Evolutionary conservation across 2,113 vertebrate species (phyloP), one percentile per base, ranked within the genome.

Genomic region (Alectura lathami): DNA sequence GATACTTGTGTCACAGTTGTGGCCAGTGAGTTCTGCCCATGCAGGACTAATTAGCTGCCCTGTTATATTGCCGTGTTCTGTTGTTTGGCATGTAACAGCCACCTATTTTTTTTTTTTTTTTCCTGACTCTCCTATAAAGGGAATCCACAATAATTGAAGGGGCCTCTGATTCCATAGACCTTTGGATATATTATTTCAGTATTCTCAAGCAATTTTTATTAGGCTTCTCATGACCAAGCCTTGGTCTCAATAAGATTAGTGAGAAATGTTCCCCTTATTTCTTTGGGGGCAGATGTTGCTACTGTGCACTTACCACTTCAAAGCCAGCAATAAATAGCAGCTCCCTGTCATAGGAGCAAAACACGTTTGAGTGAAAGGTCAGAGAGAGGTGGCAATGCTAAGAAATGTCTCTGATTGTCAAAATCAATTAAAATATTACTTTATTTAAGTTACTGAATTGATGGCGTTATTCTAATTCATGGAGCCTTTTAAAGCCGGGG

Each of bases 401-500:
- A 86, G 51, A 91, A 94, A 81, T 43, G 59, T 86, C 50, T 74
- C 85, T 76, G 48, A 86, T 47, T 83, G 72, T 90, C 76, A 88
- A 60, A 88, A 88, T 93, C 90, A 86, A 95, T 97, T 96, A 93
- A 91, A 95, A 93, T 91, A 90, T 32, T 89, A 50, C 83, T 91
- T 88, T 77, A 85, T 96, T 96, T 91, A 93, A 93, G 68, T 90
- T 53, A 86, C 68, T 45, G 43, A 48, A 78, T 93, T 83, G 12
- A 30, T 82, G 73, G 51, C 45, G 20, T 86, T 86, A 75, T 86
- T 95, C 63, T 85, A 59, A 83, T 90, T 95, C 48, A 9, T 8
- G 9, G 42, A 86, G 17, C 14, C 54, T 72, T 88, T 93, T 88
- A 86, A 81, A 88, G 36, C 24, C 17, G 13, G 27, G 36, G 42